Percentiles rank a stretch among this genome's conserved stretches.
These are phyloP conservation scores for Leiothrix lutea DNA, from an alignment of 2,113 vertebrate genomes.

Conservation along the genomic window DNA sequence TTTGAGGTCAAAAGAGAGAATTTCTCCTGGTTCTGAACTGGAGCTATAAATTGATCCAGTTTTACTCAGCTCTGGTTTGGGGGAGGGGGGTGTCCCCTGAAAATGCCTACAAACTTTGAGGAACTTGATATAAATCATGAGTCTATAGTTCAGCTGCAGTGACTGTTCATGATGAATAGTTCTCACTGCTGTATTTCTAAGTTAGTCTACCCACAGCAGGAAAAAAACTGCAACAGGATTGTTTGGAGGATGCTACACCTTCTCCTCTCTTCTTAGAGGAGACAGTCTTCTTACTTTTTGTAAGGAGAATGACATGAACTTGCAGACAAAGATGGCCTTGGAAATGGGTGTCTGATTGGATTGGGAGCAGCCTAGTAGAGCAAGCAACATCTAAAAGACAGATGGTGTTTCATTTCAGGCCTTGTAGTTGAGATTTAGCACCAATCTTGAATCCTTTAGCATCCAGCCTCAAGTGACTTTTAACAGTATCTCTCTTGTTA, in stretches of 20 bases:
- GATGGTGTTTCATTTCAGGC: not conserved
- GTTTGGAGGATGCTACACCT: not conserved
- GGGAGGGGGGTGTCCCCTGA: rapidly evolving
- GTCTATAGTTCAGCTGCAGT: not conserved
- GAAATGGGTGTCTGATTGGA: not conserved
- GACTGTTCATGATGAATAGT: not conserved
- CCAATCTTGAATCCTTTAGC: not conserved
- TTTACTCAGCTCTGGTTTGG: not conserved
- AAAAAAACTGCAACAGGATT: not conserved
- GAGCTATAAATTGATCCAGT: not conserved
- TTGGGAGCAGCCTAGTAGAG: not conserved
- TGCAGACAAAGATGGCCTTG: not conserved
- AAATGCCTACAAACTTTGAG: not conserved
- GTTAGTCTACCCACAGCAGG: not conserved
- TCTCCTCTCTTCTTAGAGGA: not conserved
- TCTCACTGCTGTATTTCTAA: not conserved
- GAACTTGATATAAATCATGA: not conserved
- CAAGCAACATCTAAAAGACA: not conserved
- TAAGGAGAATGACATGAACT: not conserved
- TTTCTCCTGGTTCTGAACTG: not conserved
- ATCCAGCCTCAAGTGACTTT: not conserved
- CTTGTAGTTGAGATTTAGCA: not conserved
- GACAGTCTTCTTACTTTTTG: not conserved
- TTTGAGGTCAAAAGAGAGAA: not conserved
- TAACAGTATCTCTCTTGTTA: not conserved